Evolutionary conservation across 2,113 vertebrate genomes (phyloP).

Genomic region (Petrocephalus microphthalmus): DNA sequence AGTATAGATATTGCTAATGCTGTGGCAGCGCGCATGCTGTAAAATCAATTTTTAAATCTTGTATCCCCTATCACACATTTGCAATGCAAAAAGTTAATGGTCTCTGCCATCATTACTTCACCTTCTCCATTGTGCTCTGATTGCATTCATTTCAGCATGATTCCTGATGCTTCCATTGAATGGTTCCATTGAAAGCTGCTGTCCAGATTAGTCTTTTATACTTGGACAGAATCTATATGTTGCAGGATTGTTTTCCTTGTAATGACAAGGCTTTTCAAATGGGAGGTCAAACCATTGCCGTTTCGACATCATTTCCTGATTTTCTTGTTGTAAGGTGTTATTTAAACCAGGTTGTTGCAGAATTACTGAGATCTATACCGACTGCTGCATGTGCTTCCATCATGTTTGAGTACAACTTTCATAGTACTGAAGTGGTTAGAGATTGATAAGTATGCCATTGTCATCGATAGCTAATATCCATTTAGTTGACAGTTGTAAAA

Average conservation of each 20-base stretch:
- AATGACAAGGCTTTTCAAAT: background rate
- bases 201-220: background rate
- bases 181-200: background rate
- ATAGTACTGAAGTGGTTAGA: background rate
- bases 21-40: background rate
- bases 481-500: background rate
- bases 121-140: background rate
- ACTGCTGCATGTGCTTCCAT: background rate
- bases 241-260: background rate
- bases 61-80: background rate
- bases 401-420: background rate
- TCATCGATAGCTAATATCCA: background rate
- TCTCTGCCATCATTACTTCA: background rate
- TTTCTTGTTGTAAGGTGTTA: background rate
- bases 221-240: background rate
- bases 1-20: background rate
- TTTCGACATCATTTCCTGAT: background rate
- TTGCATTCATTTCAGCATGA: background rate
- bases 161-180: background rate
- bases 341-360: background rate
- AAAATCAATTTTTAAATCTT: background rate
- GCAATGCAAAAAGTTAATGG: background rate
- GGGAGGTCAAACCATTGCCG: background rate
- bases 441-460: background rate
- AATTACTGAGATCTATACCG: background rate